Percentiles rank a stretch among this genome's conserved stretches.
Evolutionary conservation across 2,888 invertebrate genomes (phyloP).

Genomic region (Artemia sinica): DNA sequence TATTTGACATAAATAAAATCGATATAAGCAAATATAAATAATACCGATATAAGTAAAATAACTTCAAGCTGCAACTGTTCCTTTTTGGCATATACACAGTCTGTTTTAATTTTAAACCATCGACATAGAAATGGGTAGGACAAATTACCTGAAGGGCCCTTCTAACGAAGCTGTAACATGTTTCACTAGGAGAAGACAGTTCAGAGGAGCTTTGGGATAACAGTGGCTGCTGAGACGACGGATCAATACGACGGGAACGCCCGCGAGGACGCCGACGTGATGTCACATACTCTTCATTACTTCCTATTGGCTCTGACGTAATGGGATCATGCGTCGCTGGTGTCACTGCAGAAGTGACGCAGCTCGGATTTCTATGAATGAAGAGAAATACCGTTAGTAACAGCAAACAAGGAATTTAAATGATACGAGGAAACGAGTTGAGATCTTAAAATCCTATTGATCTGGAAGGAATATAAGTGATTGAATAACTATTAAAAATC

Average conservation of each 20-base stretch:
- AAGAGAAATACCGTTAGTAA: neutral
- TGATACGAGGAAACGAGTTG: no score
- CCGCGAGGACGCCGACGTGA: conserved; percentile 14
- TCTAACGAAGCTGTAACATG: conserved; percentile 80
- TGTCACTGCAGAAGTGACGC: conserved; percentile 5
- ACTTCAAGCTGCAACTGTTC: neutral
- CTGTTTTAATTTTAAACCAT: no score
- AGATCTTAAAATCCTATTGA: no score
- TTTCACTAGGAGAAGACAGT: conserved; percentile 75
- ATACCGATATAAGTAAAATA: neutral
- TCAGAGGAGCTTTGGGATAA: conserved; percentile 58
- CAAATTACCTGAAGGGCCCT: conserved; percentile 51
- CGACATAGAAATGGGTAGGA: neutral
- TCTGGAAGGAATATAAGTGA: no score
- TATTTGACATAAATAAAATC: no score
- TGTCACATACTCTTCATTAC: conserved; percentile 2
- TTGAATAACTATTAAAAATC: no score
- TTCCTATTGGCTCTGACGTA: conserved; percentile 11
- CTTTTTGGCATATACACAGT: neutral
- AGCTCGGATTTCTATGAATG: conserved; percentile 2
- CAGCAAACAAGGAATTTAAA: neutral
- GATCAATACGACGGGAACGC: conserved; percentile 34
- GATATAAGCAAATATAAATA: no score
- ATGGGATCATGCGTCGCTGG: conserved; percentile 10
- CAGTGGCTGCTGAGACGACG: conserved; percentile 41